Percentiles rank a stretch among this genome's conserved stretches.
These are phyloP conservation scores for Cassiopea andromeda DNA, from an alignment of 30 jellyfish, hydroid and myxozoan species.

Conservation along the genomic window DNA sequence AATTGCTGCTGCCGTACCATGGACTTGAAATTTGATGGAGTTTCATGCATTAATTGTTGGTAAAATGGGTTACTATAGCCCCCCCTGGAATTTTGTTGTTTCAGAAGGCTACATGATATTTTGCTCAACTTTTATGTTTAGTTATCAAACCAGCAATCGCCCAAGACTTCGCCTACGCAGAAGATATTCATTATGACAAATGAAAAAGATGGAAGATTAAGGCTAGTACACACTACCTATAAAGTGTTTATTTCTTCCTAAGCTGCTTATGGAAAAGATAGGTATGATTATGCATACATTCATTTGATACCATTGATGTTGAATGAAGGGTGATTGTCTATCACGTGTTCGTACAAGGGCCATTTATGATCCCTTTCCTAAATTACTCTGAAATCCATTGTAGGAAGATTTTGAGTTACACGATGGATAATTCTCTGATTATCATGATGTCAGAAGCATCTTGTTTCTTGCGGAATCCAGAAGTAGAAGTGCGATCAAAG, in stretches of 20 bases:
- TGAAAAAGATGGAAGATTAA: not conserved
- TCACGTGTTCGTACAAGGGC: too few species aligned
- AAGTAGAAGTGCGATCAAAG: conserved; percentile 68
- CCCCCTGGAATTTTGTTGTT: too few species aligned
- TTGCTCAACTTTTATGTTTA: not conserved
- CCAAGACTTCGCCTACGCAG: conserved; percentile 32
- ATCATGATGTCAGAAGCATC: conserved; percentile 90
- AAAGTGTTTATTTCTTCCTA: not conserved
- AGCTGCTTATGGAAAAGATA: not conserved
- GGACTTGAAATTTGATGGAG: too few species aligned
- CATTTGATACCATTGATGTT: too few species aligned
- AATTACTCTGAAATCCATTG: not conserved
- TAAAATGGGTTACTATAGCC: too few species aligned
- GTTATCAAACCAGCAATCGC: conserved; percentile 28
- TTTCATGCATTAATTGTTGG: too few species aligned
- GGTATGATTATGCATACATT: too few species aligned
- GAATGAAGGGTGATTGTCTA: too few species aligned
- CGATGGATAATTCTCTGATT: conserved; percentile 78
- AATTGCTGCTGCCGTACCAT: too few species aligned
- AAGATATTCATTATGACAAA: not conserved
- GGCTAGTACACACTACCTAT: conserved; percentile 3
- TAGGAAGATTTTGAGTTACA: conserved; percentile 45
- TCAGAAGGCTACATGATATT: not conserved
- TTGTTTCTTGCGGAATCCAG: conserved; percentile 75
- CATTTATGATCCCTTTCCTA: too few species aligned